Conservation (phyloP, 2,888 invertebrate genomes). For the Netelia inedita region DNA sequence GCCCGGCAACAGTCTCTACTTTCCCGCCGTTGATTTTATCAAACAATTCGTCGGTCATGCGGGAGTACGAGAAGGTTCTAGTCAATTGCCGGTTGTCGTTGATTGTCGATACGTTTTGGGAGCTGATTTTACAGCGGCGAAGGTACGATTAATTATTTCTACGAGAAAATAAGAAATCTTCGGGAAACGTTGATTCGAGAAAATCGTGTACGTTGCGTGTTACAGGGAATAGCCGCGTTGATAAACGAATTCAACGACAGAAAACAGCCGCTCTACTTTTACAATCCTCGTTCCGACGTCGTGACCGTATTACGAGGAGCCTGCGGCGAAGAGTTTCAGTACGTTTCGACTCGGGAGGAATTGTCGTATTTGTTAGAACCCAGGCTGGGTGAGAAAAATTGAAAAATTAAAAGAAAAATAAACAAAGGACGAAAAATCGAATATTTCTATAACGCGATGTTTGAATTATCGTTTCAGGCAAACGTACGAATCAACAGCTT, state of each 20-base stretch:
- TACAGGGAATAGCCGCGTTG: conserved; percentile 91
- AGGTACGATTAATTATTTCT: conserved; percentile 78
- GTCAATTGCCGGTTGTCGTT: conserved; percentile 91
- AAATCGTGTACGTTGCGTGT: no score
- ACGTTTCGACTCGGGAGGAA: conserved; percentile 87
- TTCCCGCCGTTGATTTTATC: conserved; percentile 94
- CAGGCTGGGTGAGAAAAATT: conserved; percentile 75
- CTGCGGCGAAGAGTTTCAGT: conserved; percentile 88
- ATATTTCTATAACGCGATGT: background rate
- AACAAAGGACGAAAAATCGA: background rate
- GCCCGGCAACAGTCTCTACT: conserved; percentile 93
- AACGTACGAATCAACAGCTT: conserved; percentile 77
- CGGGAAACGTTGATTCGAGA: no score
- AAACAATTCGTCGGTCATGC: conserved; percentile 92
- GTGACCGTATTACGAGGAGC: conserved; percentile 90
- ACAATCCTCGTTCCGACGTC: conserved; percentile 89
- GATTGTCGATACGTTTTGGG: conserved; percentile 93
- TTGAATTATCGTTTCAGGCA: conserved; percentile 73
- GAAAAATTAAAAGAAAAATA: background rate
- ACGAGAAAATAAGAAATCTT: background rate
- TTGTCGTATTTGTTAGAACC: conserved; percentile 86
- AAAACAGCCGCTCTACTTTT: conserved; percentile 90
- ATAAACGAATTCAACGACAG: conserved; percentile 90
- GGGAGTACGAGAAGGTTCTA: conserved; percentile 89
- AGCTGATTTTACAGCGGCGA: conserved; percentile 95